phyloP scores from a whole-genome alignment of 2,113 vertebrate genomes.

The Verasper variegatus region DNA sequence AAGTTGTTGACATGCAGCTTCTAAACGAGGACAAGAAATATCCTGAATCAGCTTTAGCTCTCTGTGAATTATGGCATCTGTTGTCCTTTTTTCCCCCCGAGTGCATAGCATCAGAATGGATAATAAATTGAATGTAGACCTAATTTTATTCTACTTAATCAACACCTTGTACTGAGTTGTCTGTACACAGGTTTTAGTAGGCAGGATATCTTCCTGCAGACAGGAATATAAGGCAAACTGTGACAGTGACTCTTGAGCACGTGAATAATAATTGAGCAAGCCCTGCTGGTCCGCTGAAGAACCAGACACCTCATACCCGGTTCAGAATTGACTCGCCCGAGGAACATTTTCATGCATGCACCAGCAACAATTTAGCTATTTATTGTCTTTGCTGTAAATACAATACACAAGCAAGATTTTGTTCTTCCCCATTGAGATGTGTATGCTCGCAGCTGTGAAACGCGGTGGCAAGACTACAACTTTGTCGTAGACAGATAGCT shows the following conservation, averaged over 20 bases:
- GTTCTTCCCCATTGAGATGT: conserved; percentile 25
- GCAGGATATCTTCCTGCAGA: conserved; percentile 1
- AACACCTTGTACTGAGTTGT: neutral
- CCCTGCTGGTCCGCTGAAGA: neutral
- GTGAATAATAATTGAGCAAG: conserved; percentile 5
- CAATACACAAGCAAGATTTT: neutral
- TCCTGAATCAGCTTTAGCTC: neutral
- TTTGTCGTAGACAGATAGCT: conserved; percentile 44
- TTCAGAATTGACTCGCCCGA: neutral
- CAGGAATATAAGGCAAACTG: neutral
- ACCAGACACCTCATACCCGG: neutral
- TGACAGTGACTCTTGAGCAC: neutral
- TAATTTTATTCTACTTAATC: neutral
- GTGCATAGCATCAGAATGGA: neutral
- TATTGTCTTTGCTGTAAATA: neutral
- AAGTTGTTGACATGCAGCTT: neutral
- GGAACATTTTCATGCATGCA: neutral
- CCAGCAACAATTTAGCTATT: neutral
- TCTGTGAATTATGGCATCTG: too few species aligned
- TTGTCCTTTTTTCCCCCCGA: too few species aligned
- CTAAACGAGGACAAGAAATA: neutral
- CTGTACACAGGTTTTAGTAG: neutral
- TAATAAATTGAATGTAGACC: neutral
- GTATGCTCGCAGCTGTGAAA: conserved; percentile 36
- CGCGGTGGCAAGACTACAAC: conserved; percentile 1